Percentiles rank a stretch among this genome's conserved stretches.
phyloP scores from a whole-genome alignment of 2,113 vertebrate species.

The Pteronura brasiliensis region DNA sequence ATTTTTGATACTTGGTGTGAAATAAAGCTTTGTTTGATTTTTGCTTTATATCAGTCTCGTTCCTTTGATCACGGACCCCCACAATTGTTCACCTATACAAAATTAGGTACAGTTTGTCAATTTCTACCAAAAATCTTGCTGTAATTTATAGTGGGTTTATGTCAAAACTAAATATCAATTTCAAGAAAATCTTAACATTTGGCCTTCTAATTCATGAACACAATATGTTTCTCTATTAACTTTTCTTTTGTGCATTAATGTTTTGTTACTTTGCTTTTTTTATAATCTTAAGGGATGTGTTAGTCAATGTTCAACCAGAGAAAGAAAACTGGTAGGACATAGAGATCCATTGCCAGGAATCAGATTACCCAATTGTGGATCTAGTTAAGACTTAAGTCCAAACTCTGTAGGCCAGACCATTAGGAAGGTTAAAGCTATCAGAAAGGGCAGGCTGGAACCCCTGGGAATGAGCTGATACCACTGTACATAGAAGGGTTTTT shows the following conservation, averaged over 20 bases:
- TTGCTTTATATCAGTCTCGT: too few relatives aligned
- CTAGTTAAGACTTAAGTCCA: background rate
- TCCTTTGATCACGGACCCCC: too few relatives aligned
- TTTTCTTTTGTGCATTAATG: background rate
- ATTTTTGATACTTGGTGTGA: too few relatives aligned
- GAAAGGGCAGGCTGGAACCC: background rate
- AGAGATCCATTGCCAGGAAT: background rate
- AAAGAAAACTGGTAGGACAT: background rate
- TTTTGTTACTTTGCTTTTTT: background rate
- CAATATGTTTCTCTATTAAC: background rate
- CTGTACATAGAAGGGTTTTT: background rate
- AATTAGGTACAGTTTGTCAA: background rate
- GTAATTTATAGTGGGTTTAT: background rate
- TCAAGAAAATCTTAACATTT: background rate
- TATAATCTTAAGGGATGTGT: background rate
- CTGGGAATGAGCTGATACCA: background rate
- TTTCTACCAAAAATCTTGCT: background rate
- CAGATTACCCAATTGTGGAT: background rate
- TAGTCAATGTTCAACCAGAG: background rate
- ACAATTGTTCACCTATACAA: background rate
- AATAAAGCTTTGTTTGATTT: too few relatives aligned
- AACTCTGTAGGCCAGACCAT: background rate
- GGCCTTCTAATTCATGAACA: background rate
- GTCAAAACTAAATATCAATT: background rate
- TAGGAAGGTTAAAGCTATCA: background rate